Percentiles rank a stretch among this genome's conserved stretches.
Evolutionary conservation across 2,113 vertebrate species (phyloP).

Genomic region (Manacus vitellinus): DNA sequence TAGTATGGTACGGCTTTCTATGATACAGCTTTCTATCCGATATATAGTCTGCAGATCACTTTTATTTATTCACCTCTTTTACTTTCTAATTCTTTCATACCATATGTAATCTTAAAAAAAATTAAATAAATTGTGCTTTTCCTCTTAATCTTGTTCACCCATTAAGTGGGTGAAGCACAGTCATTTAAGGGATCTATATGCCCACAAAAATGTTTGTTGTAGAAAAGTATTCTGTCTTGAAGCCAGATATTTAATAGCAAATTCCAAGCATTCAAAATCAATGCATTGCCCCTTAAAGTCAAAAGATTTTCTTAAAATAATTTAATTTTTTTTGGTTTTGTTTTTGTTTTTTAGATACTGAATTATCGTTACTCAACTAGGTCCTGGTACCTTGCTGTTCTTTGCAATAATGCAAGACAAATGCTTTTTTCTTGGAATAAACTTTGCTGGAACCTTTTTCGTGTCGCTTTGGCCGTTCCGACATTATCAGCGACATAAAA

Average conservation of each 20-base stretch:
- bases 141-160: not conserved
- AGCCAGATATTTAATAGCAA: not conserved
- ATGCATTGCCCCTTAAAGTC: not conserved
- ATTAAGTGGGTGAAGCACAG: accelerated
- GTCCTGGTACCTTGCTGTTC: not conserved
- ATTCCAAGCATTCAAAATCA: not conserved
- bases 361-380: not conserved
- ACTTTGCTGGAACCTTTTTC: too few relatives aligned
- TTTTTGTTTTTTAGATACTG: not conserved
- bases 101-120: not conserved
- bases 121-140: not conserved
- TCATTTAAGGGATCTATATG: not conserved
- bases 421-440: too few relatives aligned
- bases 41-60: not conserved
- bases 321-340: not conserved
- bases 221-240: not conserved
- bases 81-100: not conserved
- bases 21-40: not conserved
- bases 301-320: not conserved
- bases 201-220: not conserved
- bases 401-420: not conserved
- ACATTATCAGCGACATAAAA: not conserved
- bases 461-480: too few relatives aligned
- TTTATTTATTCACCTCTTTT: not conserved
- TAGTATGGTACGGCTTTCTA: not conserved